Evolutionary conservation across 2,113 vertebrate species (phyloP).

Genomic region (Lipophrys pholis): DNA sequence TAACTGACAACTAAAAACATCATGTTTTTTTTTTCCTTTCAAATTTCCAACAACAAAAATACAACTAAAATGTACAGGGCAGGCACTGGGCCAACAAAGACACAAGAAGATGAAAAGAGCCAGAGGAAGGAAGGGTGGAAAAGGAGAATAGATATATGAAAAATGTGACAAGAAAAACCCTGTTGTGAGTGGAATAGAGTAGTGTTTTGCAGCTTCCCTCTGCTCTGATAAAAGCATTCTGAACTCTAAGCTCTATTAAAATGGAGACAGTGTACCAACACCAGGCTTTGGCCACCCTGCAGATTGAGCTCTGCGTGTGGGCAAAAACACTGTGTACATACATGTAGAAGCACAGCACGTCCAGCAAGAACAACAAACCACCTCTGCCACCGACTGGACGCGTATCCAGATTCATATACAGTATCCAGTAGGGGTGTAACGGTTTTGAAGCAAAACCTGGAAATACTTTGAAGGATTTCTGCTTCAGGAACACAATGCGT

Average conservation of each 20-base stretch:
- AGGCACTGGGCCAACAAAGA: constrained; percentile 4
- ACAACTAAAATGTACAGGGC: neutral
- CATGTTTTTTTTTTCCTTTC: neutral
- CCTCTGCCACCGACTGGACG: too few species aligned
- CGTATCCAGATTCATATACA: too few species aligned
- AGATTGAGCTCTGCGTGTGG: neutral
- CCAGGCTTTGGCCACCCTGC: constrained; percentile 20
- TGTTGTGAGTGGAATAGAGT: constrained; percentile 55
- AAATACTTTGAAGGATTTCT: too few species aligned
- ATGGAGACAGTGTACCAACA: constrained; percentile 46
- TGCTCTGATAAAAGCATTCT: constrained; percentile 56
- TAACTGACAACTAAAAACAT: neutral
- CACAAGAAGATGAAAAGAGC: neutral
- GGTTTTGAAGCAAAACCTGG: too few species aligned
- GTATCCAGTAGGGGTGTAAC: too few species aligned
- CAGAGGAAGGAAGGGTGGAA: neutral
- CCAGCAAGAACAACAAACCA: too few species aligned
- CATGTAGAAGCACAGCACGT: neutral
- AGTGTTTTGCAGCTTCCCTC: constrained; percentile 33
- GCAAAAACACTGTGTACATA: constrained; percentile 3
- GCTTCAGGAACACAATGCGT: too few species aligned
- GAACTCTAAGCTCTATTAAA: constrained; percentile 39
- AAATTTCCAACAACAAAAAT: neutral
- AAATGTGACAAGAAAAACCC: constrained; percentile 35
- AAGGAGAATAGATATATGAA: neutral